Evolutionary conservation across 1,140 invertebrate genomes (phyloP).

Genomic region (Drosophila sechellia): DNA sequence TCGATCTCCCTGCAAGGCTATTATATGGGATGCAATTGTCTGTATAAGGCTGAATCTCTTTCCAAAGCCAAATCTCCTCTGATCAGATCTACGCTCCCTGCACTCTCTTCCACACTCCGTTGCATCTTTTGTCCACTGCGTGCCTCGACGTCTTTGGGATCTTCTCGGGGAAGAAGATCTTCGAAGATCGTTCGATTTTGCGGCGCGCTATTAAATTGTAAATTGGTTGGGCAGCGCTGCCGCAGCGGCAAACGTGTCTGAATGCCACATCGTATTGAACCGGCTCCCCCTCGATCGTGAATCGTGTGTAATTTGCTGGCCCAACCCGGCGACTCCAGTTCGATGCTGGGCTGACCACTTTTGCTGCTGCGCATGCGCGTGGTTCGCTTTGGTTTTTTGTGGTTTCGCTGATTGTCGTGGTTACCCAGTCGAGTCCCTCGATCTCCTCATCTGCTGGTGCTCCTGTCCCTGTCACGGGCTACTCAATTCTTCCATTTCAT

Average conservation of each 20-base stretch:
- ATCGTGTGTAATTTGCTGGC: constrained; percentile 74
- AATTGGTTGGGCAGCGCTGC: constrained; percentile 77
- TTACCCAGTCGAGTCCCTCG: not conserved
- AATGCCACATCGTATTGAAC: constrained; percentile 62
- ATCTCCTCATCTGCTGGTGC: not conserved
- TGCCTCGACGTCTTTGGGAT: constrained; percentile 20
- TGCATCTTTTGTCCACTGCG: constrained; percentile 22
- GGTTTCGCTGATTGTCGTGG: constrained; percentile 50
- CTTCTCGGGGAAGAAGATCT: constrained; percentile 16
- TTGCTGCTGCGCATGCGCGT: constrained; percentile 41
- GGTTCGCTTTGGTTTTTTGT: constrained; percentile 51
- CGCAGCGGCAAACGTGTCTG: constrained; percentile 74
- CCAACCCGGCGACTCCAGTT: constrained; percentile 36
- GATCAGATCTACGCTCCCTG: constrained; percentile 21
- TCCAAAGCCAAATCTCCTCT: constrained; percentile 4
- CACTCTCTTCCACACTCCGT: not conserved
- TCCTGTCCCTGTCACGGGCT: constrained; percentile 24
- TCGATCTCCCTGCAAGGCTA: constrained; percentile 8
- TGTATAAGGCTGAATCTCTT: constrained; percentile 3
- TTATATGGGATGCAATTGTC: constrained; percentile 6
- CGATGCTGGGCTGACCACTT: constrained; percentile 16
- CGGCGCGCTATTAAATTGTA: constrained; percentile 80
- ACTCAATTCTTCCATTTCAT: constrained; percentile 69
- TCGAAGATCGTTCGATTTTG: constrained; percentile 76
- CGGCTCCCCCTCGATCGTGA: constrained; percentile 51